Percentiles rank a stretch among this genome's conserved stretches.
Evolutionary conservation across 2,113 vertebrate species (phyloP).

Genomic region (Anseranas semipalmata): DNA sequence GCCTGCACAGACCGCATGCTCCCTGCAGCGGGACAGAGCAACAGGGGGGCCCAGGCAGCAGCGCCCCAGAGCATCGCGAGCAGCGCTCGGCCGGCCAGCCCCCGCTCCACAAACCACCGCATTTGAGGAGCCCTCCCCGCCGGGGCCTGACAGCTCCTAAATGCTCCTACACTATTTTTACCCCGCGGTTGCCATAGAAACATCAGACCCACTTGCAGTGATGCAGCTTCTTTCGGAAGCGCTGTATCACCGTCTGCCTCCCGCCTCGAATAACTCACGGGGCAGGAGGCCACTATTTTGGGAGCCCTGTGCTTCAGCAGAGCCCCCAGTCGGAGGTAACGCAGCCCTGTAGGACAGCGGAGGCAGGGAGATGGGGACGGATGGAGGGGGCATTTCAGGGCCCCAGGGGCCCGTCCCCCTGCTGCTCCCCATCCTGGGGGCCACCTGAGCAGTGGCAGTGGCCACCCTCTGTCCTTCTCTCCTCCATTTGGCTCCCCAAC

Average conservation of each 20-base stretch:
- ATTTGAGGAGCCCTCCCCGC: not conserved
- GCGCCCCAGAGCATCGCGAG: accelerated
- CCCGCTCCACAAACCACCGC: not conserved
- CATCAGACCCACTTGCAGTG: not conserved
- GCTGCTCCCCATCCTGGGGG: not conserved
- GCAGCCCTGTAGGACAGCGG: not conserved
- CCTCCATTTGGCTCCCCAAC: too few species aligned
- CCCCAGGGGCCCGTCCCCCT: too few species aligned
- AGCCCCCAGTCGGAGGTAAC: not conserved
- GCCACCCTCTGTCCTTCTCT: too few species aligned
- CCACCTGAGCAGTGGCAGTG: too few species aligned
- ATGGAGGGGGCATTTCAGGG: not conserved
- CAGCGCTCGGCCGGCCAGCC: accelerated
- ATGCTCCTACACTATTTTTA: conserved; percentile 70
- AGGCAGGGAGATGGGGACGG: accelerated
- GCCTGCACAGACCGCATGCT: too few species aligned
- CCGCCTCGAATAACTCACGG: not conserved
- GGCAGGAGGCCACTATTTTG: not conserved
- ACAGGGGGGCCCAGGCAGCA: not conserved
- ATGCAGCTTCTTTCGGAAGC: conserved; percentile 39
- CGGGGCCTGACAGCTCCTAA: not conserved
- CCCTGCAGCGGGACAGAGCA: too few species aligned
- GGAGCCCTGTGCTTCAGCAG: not conserved
- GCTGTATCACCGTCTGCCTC: not conserved
- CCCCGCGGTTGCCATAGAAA: conserved; percentile 69